Conservation (phyloP, 2,113 vertebrate genomes). For the Malurus cyaneus region DNA sequence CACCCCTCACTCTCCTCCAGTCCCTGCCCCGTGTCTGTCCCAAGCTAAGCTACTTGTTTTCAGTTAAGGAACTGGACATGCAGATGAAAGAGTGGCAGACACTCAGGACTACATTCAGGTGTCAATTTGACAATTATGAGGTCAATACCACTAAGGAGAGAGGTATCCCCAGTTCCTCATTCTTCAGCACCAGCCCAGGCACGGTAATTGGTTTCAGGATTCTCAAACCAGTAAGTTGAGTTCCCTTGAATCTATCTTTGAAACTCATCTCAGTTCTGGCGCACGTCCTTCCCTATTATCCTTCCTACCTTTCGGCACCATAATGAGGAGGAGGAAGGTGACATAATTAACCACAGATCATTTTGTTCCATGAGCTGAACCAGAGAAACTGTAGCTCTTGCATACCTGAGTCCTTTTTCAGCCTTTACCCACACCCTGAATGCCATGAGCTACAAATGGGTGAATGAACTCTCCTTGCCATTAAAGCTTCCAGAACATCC, state of each 20-base stretch:
- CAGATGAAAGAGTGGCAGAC: neutral
- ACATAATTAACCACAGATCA: neutral
- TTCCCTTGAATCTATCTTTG: neutral
- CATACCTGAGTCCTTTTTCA: neutral
- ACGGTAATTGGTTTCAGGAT: neutral
- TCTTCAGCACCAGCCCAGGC: neutral
- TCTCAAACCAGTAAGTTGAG: conserved; percentile 34
- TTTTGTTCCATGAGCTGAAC: neutral
- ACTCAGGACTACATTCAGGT: neutral
- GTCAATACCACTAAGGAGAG: neutral
- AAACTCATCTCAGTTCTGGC: neutral
- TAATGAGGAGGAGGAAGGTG: neutral
- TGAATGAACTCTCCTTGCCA: neutral
- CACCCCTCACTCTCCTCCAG: neutral
- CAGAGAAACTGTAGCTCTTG: neutral
- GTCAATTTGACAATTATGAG: neutral
- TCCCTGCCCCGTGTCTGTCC: neutral
- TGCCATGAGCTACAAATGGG: neutral
- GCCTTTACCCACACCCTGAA: neutral
- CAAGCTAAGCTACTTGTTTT: neutral
- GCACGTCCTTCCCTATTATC: neutral
- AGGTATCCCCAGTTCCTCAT: conserved; percentile 13
- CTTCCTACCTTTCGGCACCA: neutral
- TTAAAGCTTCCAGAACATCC: neutral
- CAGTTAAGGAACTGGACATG: neutral